Conservation (phyloP, 2,797 vertebrate genomes). For the Dromococcyx pavoninus region DNA sequence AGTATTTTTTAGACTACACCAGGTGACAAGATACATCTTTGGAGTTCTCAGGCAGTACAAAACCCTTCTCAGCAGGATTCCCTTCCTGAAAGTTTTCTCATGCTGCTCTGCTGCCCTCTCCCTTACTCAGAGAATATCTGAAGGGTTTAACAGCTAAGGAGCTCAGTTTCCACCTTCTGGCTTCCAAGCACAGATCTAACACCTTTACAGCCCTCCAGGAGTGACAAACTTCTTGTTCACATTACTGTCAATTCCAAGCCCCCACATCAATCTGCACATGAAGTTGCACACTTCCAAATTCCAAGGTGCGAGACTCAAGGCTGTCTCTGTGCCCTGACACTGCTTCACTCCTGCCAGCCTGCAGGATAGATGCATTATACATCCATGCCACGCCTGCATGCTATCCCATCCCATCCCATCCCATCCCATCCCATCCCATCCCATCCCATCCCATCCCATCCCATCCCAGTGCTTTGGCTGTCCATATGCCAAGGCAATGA, state of each 20-base stretch:
- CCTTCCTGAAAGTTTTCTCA: neutral
- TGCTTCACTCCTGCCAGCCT: fast-evolving
- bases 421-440: no score
- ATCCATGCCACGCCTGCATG: fast-evolving
- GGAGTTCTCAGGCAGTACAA: neutral
- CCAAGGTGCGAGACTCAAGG: neutral
- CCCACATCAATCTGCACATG: neutral
- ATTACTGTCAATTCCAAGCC: neutral
- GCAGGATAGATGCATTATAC: fast-evolving
- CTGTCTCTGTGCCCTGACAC: neutral
- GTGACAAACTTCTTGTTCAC: neutral
- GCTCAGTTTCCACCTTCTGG: fast-evolving
- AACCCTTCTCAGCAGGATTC: neutral
- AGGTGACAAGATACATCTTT: neutral
- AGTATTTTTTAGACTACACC: neutral
- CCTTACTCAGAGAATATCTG: neutral
- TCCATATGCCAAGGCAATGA: neutral
- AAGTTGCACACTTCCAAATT: neutral
- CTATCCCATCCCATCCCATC: no score
- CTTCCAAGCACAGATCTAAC: neutral
- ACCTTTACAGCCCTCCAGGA: neutral
- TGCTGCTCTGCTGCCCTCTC: neutral
- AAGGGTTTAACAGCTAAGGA: neutral
- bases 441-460: no score
- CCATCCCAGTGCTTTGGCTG: neutral